These are phyloP conservation scores for Jacana jacana DNA, from an alignment of 2,113 vertebrate species.

Conservation along the genomic window DNA sequence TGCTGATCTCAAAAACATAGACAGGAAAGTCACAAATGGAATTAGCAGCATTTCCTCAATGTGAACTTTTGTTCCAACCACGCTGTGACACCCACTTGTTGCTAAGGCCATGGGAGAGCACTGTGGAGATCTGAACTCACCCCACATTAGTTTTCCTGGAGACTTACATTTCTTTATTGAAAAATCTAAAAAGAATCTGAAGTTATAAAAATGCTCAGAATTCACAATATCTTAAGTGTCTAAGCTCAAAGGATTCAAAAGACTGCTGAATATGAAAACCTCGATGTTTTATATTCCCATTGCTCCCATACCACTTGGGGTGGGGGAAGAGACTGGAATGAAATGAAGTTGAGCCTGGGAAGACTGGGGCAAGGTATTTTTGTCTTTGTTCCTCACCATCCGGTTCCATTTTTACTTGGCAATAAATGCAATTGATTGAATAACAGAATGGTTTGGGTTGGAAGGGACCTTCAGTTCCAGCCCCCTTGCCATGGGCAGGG, in stretches of 20 bases:
- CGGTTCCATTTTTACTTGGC: background rate
- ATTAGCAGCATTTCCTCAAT: background rate
- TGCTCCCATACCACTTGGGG: no score
- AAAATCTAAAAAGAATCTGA: background rate
- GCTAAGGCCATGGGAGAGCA: background rate
- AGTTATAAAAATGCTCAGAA: background rate
- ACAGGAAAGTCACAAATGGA: background rate
- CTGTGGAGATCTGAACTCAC: background rate
- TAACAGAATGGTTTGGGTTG: background rate
- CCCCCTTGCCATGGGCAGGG: background rate
- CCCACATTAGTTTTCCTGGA: background rate
- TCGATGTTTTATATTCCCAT: background rate
- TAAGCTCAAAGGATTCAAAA: background rate
- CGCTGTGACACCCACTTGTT: background rate
- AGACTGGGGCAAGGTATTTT: background rate
- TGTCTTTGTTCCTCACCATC: background rate
- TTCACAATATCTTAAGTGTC: background rate
- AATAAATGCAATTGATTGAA: background rate
- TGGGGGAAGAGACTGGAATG: background rate
- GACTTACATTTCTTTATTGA: rapidly evolving
- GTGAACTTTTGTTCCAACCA: background rate
- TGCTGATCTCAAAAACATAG: background rate
- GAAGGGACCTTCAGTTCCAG: background rate
- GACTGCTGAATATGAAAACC: background rate
- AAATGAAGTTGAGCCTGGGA: background rate